phyloP scores from a whole-genome alignment of 2,797 vertebrate genomes.

The Podargus strigoides region DNA sequence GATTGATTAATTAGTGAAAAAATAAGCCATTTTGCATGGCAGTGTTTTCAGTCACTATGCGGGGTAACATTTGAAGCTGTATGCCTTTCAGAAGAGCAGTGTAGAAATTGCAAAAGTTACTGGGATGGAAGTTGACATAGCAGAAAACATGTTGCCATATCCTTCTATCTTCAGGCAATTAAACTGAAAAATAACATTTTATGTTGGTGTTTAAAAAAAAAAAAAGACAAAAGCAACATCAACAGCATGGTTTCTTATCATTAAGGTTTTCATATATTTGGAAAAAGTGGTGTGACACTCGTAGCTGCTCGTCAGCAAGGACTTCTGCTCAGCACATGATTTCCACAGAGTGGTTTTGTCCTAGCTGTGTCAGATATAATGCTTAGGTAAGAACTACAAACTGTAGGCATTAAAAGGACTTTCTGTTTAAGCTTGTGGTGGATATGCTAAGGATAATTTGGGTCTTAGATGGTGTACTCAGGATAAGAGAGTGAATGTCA shows the following conservation, averaged over 20 bases:
- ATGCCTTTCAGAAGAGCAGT: too few relatives aligned
- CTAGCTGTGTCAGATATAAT: neutral
- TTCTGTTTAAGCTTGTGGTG: neutral
- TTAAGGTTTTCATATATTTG: neutral
- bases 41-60: too few relatives aligned
- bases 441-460: neutral
- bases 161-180: neutral
- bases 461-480: neutral
- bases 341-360: neutral
- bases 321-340: neutral
- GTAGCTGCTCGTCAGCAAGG: neutral
- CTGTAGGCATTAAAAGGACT: neutral
- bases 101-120: too few relatives aligned
- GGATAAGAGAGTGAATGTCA: neutral
- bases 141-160: too few relatives aligned
- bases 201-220: neutral
- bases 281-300: too few relatives aligned
- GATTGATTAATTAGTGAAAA: too few relatives aligned
- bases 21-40: too few relatives aligned
- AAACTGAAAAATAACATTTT: neutral
- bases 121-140: too few relatives aligned
- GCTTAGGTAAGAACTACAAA: neutral
- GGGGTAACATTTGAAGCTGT: too few relatives aligned
- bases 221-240: neutral
- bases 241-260: neutral